Conservation (phyloP, 2,797 vertebrate species). For the Acipenser ruthenus region DNA sequence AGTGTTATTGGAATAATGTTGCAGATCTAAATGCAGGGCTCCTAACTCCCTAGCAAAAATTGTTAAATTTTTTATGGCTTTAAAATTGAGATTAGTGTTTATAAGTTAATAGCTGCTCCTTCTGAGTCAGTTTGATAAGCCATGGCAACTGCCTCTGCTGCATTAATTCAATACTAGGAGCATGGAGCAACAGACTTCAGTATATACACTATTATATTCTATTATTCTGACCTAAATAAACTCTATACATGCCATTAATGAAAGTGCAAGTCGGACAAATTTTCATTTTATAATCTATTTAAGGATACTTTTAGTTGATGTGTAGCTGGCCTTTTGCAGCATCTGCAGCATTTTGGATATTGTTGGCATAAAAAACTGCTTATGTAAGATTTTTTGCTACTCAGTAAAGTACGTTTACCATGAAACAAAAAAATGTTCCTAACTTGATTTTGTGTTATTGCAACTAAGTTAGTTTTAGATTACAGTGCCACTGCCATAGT, state of each 20-base stretch:
- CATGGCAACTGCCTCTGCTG: conserved; percentile 10
- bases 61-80: background rate
- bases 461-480: too few relatives aligned
- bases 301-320: background rate
- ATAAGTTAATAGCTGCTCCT: conserved; percentile 52
- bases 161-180: conserved; percentile 26
- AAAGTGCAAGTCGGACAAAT: background rate
- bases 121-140: conserved; percentile 53
- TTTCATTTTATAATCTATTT: background rate
- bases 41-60: conserved; percentile 40
- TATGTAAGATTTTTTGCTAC: too few relatives aligned
- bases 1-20: conserved; percentile 46
- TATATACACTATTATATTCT: conserved; percentile 26
- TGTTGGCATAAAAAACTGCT: too few relatives aligned
- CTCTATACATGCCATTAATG: background rate
- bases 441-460: too few relatives aligned
- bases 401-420: too few relatives aligned
- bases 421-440: too few relatives aligned
- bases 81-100: background rate
- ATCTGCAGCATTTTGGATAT: too few relatives aligned
- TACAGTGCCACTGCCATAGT: too few relatives aligned
- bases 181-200: conserved; percentile 25
- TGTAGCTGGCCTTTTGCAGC: too few relatives aligned
- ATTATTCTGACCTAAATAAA: conserved; percentile 25
- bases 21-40: conserved; percentile 20